Base-by-base conservation (phyloP, 2,888 invertebrate genomes). In the Chalcosyrphus nemorum region DNA sequence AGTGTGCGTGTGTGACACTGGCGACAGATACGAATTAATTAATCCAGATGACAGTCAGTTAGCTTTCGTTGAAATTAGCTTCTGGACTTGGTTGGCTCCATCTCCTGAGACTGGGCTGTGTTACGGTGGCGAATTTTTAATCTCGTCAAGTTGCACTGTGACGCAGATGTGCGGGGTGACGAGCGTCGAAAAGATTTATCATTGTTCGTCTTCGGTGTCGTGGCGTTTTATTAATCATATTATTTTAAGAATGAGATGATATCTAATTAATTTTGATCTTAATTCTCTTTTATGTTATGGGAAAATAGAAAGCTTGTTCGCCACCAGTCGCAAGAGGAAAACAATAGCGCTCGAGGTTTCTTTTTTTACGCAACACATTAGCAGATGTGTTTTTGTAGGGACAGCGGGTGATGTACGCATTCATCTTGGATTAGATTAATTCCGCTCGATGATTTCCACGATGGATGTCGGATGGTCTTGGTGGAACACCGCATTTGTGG, bases 241-340 rank as follows among this genome's bases (percentile, higher is more conserved):
- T 84, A 84, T 84, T 84, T 84, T 84, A 84, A 75, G 80, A 80
- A 75, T 80, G 77, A 57, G 74, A 84, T 78, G 78, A 84, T 84
- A 84, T 70, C 61, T 78, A 80, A 84, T 84, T 84, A 80, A 84
- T 84, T 84, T 70, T 80, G 80, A 80, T 75, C 63, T 75, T 84
- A 65, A 84, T 70, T 80, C 70, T 70, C 68, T 80, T 84, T 80
- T 70, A 80, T 84, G 84, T 84, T 61, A 50, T 50, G 57, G 68
- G 54, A 45, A 78, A 63, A 61, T 43, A 29, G 17, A 68, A 72
- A 57, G 43, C 61, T 78, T 84, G 78, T 70, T 63, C 52, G 27
- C n/a, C n/a, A 41, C 54, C 35, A n/a, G 50, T 68, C 35, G 43
- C n/a, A n/a, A 63, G 63, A 63, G 63, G 19, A 70, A 56, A 74